phyloP scores from a whole-genome alignment of 2,888 invertebrate species.

The Nephrotoma flavescens region DNA sequence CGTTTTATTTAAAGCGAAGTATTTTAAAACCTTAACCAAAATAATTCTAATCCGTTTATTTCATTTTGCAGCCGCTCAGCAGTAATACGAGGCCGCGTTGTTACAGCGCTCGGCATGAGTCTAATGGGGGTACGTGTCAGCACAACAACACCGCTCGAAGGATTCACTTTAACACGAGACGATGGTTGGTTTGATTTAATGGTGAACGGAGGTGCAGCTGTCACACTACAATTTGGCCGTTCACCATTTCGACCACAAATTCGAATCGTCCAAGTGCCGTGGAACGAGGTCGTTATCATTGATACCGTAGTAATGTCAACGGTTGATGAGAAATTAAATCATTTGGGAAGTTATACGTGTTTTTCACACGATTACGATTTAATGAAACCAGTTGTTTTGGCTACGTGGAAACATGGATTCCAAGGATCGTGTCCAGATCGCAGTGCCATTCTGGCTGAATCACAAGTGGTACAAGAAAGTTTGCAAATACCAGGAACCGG shows the following conservation, averaged over 20 bases:
- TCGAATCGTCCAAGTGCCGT: constrained; percentile 82
- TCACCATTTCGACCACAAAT: constrained; percentile 80
- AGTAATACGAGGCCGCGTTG: constrained; percentile 89
- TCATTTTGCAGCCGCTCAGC: constrained; percentile 69
- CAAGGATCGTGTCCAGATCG: constrained; percentile 90
- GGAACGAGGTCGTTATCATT: constrained; percentile 96
- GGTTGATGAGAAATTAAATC: constrained; percentile 58
- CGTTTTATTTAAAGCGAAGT: not conserved
- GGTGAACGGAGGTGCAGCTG: constrained; percentile 97
- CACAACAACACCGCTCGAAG: constrained; percentile 86
- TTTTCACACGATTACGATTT: constrained; percentile 78
- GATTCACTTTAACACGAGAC: constrained; percentile 83
- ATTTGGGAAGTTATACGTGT: constrained; percentile 60
- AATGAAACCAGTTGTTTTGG: constrained; percentile 86
- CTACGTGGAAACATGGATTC: constrained; percentile 90
- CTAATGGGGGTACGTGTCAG: constrained; percentile 92
- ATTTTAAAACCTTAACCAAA: not conserved
- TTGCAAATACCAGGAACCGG: constrained; percentile 88
- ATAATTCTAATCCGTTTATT: not conserved
- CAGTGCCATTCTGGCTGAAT: constrained; percentile 78
- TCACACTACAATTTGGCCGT: constrained; percentile 86
- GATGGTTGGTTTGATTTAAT: constrained; percentile 96
- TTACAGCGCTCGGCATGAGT: constrained; percentile 81
- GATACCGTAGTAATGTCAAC: constrained; percentile 72
- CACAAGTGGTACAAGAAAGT: constrained; percentile 90